Conservation (phyloP, 1,140 invertebrate genomes). For the Periplaneta americana region DNA sequence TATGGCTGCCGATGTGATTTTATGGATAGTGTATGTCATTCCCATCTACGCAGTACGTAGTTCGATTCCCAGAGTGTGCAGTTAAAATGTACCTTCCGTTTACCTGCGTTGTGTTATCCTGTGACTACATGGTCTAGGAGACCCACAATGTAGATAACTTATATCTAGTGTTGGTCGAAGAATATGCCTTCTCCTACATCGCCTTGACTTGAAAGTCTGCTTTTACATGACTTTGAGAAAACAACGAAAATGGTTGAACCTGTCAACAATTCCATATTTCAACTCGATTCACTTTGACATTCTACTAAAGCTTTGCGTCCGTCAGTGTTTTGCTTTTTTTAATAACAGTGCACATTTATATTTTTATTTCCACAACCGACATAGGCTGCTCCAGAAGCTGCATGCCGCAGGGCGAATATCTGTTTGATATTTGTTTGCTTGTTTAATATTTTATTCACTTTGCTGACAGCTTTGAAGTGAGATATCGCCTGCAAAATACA, state of each 20-base stretch:
- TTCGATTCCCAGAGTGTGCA: too few relatives aligned
- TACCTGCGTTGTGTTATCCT: too few relatives aligned
- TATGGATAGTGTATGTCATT: too few relatives aligned
- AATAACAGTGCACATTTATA: not conserved
- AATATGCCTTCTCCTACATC: too few relatives aligned
- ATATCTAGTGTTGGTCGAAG: too few relatives aligned
- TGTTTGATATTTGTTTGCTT: not conserved
- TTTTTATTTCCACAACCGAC: not conserved
- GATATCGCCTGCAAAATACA: not conserved
- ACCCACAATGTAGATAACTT: too few relatives aligned
- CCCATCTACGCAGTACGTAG: too few relatives aligned
- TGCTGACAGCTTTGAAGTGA: not conserved
- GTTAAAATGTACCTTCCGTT: too few relatives aligned
- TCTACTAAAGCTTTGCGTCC: not conserved
- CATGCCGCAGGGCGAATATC: not conserved
- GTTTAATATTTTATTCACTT: not conserved
- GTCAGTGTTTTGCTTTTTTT: not conserved
- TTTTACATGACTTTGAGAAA: not conserved
- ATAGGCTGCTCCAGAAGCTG: not conserved
- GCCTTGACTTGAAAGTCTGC: too few relatives aligned
- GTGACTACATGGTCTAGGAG: too few relatives aligned
- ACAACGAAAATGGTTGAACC: not conserved
- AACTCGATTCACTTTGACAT: not conserved
- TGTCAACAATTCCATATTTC: not conserved
- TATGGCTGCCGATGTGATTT: too few relatives aligned